Evolutionary conservation across 2,113 vertebrate genomes (phyloP).

Genomic region (Pelecanus crispus): DNA sequence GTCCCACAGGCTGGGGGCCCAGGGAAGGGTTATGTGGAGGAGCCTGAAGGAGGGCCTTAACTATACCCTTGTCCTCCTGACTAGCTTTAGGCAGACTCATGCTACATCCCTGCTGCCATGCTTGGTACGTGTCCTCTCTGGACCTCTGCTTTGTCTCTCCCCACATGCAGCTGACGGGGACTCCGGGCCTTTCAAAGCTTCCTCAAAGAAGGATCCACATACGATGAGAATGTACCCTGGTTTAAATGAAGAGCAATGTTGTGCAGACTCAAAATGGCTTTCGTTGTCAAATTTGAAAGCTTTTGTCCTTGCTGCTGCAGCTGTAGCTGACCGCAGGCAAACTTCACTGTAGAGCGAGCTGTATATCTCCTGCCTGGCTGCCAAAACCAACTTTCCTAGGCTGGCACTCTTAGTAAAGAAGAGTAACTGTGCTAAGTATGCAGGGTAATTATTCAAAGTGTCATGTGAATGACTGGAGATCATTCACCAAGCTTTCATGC

Average conservation of each 20-base stretch:
- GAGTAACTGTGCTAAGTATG: neutral
- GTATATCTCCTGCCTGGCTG: neutral
- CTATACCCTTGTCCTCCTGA: neutral
- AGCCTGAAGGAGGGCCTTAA: neutral
- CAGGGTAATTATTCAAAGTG: neutral
- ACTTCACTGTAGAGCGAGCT: neutral
- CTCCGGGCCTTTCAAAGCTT: neutral
- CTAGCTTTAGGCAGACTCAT: neutral
- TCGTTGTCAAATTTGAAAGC: neutral
- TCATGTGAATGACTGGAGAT: neutral
- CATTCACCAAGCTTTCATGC: neutral
- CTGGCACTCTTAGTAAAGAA: neutral
- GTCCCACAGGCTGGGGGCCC: neutral
- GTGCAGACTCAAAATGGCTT: neutral
- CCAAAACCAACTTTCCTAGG: neutral
- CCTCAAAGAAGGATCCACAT: neutral
- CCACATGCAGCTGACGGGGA: neutral
- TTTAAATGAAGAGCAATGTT: neutral
- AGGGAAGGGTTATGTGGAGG: neutral
- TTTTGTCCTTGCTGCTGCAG: neutral
- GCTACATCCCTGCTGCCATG: neutral
- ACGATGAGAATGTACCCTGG: rapidly evolving
- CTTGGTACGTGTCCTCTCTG: neutral
- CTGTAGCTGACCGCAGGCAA: neutral
- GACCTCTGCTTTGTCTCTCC: neutral